These are phyloP conservation scores for Mus caroli DNA, from an alignment of 2,797 vertebrate genomes.

Conservation along the genomic window DNA sequence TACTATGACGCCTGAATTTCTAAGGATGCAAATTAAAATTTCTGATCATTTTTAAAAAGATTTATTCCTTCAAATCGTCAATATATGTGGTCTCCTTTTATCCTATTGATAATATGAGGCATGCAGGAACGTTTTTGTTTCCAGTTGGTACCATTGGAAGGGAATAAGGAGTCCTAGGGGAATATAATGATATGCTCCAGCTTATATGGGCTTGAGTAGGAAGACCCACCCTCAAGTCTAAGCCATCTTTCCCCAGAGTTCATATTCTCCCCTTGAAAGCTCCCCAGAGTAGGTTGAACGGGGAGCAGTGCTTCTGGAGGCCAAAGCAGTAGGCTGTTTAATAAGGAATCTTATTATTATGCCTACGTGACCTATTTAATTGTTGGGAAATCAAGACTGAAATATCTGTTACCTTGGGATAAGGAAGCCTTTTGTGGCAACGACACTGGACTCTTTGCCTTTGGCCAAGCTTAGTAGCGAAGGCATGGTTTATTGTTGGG, in stretches of 20 bases:
- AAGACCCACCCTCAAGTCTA: background rate
- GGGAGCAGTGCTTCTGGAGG: slow-evolving; percentile 18
- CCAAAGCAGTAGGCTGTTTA: background rate
- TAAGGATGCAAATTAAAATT: slow-evolving; percentile 58
- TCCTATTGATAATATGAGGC: background rate
- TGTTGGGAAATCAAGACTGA: background rate
- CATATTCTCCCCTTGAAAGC: background rate
- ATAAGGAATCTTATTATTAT: background rate
- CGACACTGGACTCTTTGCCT: background rate
- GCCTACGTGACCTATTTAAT: background rate
- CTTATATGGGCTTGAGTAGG: background rate
- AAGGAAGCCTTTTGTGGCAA: background rate
- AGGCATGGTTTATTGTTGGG: background rate
- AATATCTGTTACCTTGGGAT: background rate
- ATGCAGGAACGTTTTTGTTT: background rate
- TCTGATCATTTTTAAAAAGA: background rate
- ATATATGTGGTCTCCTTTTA: background rate
- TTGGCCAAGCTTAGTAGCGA: background rate
- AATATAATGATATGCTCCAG: background rate
- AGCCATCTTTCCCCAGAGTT: background rate
- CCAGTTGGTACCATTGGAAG: background rate
- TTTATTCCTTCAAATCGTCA: background rate
- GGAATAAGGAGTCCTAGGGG: background rate
- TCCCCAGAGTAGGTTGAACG: background rate
- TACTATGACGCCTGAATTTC: slow-evolving; percentile 46